Evolutionary conservation across 2,888 invertebrate species (phyloP).

Genomic region (Drosophila borborema): DNA sequence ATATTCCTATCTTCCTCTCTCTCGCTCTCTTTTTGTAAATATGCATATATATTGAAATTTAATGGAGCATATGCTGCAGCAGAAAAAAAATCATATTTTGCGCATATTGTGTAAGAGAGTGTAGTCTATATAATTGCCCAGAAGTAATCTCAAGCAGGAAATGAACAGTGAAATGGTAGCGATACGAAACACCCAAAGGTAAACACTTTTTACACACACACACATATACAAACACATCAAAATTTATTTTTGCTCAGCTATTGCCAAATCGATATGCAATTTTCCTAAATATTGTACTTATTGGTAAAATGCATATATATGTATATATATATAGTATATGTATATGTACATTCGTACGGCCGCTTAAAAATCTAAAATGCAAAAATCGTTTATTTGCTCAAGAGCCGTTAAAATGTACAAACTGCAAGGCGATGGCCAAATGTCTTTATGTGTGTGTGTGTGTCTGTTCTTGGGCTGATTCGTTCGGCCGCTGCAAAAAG

Average conservation of each 20-base stretch:
- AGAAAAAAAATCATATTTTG: constrained; percentile 28
- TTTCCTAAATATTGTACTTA: constrained; percentile 63
- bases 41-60: constrained; percentile 44
- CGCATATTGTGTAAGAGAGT: constrained; percentile 20
- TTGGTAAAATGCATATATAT: constrained; percentile 26
- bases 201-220: constrained; percentile 31
- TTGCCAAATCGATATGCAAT: constrained; percentile 69
- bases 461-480: constrained; percentile 22
- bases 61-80: constrained; percentile 37
- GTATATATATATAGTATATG: background rate
- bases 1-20: background rate
- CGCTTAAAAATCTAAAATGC: constrained; percentile 75
- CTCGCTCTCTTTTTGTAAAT: background rate
- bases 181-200: constrained; percentile 32
- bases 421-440: constrained; percentile 32
- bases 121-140: constrained; percentile 25
- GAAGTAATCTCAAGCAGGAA: constrained; percentile 65
- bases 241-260: constrained; percentile 46
- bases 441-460: background rate
- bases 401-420: constrained; percentile 76
- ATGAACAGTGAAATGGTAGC: constrained; percentile 59
- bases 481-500: constrained; percentile 66
- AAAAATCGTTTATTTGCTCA: constrained; percentile 79
- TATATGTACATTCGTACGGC: constrained; percentile 27
- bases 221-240: constrained; percentile 5